phyloP scores from a whole-genome alignment of 1,140 invertebrate genomes.

The Carcinoscorpius rotundicauda region DNA sequence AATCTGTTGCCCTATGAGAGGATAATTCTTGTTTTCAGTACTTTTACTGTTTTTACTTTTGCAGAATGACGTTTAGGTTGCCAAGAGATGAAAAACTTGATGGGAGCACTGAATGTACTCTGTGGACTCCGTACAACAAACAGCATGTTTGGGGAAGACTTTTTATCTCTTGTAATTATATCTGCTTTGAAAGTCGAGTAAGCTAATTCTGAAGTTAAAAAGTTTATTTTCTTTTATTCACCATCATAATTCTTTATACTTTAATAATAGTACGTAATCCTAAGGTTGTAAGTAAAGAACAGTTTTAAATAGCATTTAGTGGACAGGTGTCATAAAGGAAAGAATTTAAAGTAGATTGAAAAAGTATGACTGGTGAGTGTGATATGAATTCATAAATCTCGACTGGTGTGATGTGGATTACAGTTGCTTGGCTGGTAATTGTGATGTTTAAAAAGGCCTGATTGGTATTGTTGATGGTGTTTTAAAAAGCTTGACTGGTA shows the following conservation, averaged over 20 bases:
- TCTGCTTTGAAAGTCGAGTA: slow-evolving; percentile 92
- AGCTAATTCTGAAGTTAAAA: slow-evolving; percentile 20
- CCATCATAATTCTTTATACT: background rate
- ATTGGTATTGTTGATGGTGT: no score
- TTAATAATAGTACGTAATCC: background rate
- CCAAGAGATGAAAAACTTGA: slow-evolving; percentile 82
- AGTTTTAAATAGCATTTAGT: background rate
- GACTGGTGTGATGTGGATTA: no score
- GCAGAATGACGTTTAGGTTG: slow-evolving; percentile 65
- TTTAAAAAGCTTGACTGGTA: no score
- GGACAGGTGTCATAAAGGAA: background rate
- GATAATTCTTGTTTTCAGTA: no score
- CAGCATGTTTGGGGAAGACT: slow-evolving; percentile 75
- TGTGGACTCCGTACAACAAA: slow-evolving; percentile 95
- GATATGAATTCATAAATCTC: no score
- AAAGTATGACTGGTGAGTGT: no score
- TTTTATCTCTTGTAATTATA: slow-evolving; percentile 85
- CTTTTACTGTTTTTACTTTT: slow-evolving; percentile 33
- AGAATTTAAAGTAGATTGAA: no score
- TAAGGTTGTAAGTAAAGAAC: background rate
- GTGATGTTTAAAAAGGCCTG: no score
- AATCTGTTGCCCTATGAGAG: no score
- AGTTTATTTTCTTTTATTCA: background rate
- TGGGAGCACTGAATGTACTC: slow-evolving; percentile 71
- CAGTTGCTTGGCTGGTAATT: no score